Base-by-base conservation (phyloP, 2,888 invertebrate species). In the Sympetrum striolatum region DNA sequence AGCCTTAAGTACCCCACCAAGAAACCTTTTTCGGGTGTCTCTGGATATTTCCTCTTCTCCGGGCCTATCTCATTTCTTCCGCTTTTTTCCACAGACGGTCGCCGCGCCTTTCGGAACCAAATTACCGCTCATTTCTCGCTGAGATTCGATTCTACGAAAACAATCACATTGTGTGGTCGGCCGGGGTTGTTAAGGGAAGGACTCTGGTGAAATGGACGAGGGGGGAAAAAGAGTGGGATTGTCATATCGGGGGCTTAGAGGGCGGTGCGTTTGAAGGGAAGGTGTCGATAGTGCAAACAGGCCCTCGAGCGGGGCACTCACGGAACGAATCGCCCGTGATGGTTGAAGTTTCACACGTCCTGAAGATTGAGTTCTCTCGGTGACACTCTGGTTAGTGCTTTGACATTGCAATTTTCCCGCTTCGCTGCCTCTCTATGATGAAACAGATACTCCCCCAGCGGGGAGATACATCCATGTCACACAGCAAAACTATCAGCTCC, bases 121-220 rank as follows among this genome's bases (percentile, higher is more conserved):
- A 64, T 60, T 58, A 60, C 86, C 86, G 58, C 86, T 86, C 86
- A 86, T 86, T 86, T 64, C 86, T 39, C 60, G 86, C 37, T 37
- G 37, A 18, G 73, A 73, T 73, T 37, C 86, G 86, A 31, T 86
- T 86, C 86, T 37, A 37, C 58, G 86, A 86, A 86, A 86, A 86
- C 86, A 86, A 86, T 86, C 86, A 86, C 60, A 86, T 31, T 86
- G 86, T 86, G 86, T 86, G 86, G 86, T 86, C 86, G 86, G 82
- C 22, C 53, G 22, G 22, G 86, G 86, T 86, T 86, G 86, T 60
- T 86, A 86, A 35, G 60, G 35, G 37, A 48, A n/a, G 44, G 25
- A 25, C 39, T 10, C 48, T 14, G 31, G 31, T 82, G 44, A 58
- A 82, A 35, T 31, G 81, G 81, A 25, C 8, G 31, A 48, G 48